Conservation (phyloP, 2,888 invertebrate species). For the Amitus sp. region DNA sequence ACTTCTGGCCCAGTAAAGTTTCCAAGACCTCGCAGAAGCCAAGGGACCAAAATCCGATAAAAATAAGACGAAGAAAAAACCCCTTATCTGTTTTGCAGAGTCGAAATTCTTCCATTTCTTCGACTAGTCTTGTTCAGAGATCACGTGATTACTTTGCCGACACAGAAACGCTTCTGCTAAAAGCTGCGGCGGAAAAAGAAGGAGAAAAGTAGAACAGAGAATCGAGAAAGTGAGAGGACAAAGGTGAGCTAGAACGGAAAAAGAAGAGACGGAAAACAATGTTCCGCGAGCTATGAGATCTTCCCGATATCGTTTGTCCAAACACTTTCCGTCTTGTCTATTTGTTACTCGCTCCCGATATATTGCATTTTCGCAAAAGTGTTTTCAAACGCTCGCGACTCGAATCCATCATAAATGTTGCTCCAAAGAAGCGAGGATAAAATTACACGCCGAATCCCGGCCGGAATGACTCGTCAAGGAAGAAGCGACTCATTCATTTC, state of each 20-base stretch:
- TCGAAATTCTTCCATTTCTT: conserved; percentile 23
- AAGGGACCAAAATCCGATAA: conserved; percentile 16
- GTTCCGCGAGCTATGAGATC: conserved; percentile 26
- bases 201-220: conserved; percentile 9
- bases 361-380: conserved; percentile 24
- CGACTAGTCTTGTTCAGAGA: conserved; percentile 45
- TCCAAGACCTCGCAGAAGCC: conserved; percentile 15
- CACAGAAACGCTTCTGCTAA: conserved; percentile 57
- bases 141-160: conserved; percentile 56
- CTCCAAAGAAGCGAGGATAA: too few relatives aligned
- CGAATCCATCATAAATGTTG: too few relatives aligned
- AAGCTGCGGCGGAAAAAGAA: conserved; percentile 45
- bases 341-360: conserved; percentile 20
- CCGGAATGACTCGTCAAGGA: not conserved
- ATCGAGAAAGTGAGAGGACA: conserved; percentile 14
- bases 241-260: not conserved
- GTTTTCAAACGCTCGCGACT: not conserved
- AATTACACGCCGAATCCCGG: conserved; percentile 14
- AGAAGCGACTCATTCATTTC: conserved; percentile 11
- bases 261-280: conserved; percentile 22
- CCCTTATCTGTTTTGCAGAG: conserved; percentile 24
- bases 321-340: conserved; percentile 22
- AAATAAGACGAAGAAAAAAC: conserved; percentile 10
- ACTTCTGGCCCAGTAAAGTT: conserved; percentile 39
- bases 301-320: conserved; percentile 35